Conservation (phyloP, 2,797 vertebrate genomes). For the Delichon dasypus region DNA sequence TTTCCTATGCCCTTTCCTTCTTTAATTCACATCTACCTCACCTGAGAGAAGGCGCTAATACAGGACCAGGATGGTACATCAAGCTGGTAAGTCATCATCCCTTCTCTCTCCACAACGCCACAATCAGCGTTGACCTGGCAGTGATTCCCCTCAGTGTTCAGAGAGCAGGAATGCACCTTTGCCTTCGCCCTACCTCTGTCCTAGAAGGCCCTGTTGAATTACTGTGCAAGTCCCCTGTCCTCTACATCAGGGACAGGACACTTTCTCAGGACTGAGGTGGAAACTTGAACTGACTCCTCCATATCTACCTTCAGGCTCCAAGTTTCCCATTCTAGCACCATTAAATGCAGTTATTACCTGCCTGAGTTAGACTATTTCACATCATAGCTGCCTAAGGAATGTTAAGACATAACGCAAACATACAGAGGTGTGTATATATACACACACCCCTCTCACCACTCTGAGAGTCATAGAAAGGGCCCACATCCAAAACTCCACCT, state of each 20-base stretch:
- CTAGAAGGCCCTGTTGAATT: background rate
- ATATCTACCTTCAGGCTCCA: background rate
- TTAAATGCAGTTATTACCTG: background rate
- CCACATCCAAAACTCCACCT: background rate
- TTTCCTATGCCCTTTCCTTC: background rate
- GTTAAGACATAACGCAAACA: background rate
- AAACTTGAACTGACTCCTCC: background rate
- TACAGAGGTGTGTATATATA: background rate
- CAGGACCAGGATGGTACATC: background rate
- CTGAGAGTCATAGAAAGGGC: background rate
- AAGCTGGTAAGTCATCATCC: too few species aligned
- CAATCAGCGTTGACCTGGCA: fast-evolving
- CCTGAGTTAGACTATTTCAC: background rate
- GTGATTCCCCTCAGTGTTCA: fast-evolving
- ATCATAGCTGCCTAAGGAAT: background rate
- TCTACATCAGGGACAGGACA: background rate
- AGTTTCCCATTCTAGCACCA: background rate
- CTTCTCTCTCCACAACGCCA: background rate
- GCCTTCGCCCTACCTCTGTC: background rate
- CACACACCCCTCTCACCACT: background rate
- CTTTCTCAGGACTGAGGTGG: background rate
- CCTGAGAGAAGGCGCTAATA: background rate
- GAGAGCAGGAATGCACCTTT: background rate
- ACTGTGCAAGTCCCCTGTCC: background rate
- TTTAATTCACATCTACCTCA: background rate